phyloP scores from a whole-genome alignment of 1,140 invertebrate species.

The Camponotus floridanus region DNA sequence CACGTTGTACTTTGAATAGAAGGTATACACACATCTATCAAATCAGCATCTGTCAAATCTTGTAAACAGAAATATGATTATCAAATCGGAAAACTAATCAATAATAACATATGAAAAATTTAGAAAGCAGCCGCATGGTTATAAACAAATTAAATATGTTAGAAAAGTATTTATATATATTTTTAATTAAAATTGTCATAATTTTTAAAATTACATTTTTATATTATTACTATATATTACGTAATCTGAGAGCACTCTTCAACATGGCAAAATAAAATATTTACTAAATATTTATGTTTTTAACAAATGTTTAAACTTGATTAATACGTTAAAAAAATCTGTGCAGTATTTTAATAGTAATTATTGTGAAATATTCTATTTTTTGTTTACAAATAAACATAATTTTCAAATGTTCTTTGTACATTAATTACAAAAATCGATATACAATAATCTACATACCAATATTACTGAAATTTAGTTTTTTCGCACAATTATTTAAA shows the following conservation, averaged over 20 bases:
- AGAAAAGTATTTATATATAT: too few relatives aligned
- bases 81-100: not conserved
- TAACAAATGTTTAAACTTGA: not conserved
- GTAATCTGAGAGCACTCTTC: not conserved
- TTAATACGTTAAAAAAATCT: not conserved
- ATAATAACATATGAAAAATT: conserved; percentile 1
- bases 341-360: not conserved
- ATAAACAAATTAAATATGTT: not conserved
- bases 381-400: not conserved
- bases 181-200: too few relatives aligned
- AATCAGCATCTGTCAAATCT: not conserved
- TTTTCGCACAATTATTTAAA: not conserved
- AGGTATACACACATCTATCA: not conserved
- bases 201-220: too few relatives aligned
- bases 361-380: not conserved
- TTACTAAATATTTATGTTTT: not conserved
- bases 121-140: not conserved
- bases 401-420: not conserved
- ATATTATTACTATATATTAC: too few relatives aligned
- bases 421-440: not conserved
- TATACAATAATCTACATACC: conserved; percentile 16
- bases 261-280: not conserved
- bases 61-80: not conserved
- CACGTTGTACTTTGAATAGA: not conserved
- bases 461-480: not conserved